These are phyloP conservation scores for Cyphomyrus plagiostoma DNA, from an alignment of 2,113 vertebrate genomes.

Conservation along the genomic window DNA sequence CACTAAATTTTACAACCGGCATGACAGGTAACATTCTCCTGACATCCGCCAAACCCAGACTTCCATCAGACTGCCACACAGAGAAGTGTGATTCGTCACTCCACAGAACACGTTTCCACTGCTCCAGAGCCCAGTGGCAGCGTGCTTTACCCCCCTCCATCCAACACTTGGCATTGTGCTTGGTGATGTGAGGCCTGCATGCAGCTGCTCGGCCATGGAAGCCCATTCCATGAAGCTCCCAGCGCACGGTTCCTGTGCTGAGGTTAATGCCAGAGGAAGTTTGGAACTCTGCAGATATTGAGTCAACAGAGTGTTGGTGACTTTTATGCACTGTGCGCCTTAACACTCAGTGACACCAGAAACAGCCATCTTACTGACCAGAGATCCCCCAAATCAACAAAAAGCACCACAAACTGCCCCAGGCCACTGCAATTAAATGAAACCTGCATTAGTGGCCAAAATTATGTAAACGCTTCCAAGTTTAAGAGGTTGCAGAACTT, in stretches of 20 bases:
- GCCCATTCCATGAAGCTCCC: background rate
- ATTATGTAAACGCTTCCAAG: too few relatives aligned
- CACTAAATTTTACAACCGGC: background rate
- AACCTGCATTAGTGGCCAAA: too few relatives aligned
- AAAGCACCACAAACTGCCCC: background rate
- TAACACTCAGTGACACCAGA: background rate
- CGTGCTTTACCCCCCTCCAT: background rate
- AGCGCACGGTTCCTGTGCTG: background rate
- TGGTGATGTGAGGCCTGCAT: background rate
- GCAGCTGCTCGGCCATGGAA: background rate
- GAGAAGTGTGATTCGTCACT: background rate
- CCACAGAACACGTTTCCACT: background rate
- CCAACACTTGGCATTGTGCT: background rate
- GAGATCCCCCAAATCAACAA: background rate
- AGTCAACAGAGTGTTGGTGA: background rate
- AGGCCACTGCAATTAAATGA: background rate
- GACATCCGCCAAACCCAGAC: background rate
- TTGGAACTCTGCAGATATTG: background rate
- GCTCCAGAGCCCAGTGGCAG: background rate
- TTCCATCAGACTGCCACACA: background rate
- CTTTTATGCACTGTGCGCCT: background rate
- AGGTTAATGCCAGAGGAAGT: background rate
- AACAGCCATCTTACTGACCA: background rate
- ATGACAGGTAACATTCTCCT: background rate
- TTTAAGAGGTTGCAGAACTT: too few relatives aligned